Base-by-base conservation (phyloP, 2,113 vertebrate genomes). In the Kobus ellipsiprymnus region DNA sequence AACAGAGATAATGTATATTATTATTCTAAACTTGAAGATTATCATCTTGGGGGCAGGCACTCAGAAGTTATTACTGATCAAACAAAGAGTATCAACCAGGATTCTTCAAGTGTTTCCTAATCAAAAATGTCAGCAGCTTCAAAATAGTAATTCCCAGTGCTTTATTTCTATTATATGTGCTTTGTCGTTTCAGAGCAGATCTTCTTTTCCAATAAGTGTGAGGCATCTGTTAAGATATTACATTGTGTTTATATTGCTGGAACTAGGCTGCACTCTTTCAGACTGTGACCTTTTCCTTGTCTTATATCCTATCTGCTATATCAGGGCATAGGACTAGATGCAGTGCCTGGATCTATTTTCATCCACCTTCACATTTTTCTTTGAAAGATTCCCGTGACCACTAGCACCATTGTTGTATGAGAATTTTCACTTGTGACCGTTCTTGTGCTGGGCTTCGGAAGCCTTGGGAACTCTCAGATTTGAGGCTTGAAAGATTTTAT, bases 21-120 rank as follows among this genome's bases (percentile, higher is more conserved):
- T 2, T 44, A 3, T n/a, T 55, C 57, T 50, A 30, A 48, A 30
- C 36, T 29, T 13, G 16, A 59, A 44, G 23, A 7, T 15, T 21
- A 44, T 25, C 30, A n/a, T 27, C 8, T 1, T 33, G 19, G 5
- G 5, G 5, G 19, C 15, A 2, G 19, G 12, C 6, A 85, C 14
- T 23, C 33, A 50, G 64, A 57, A 29, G 4, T 36, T 9, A 2
- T 87, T 40, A 23, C 2, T 6, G 77, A 78, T 36, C 40, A 91
- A 89, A 55, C 3, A 27, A 7, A 12, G 29, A 52, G 2, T 21
- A 6, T 4, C 25, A 54, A 8, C 40, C 21, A 85, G 83, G 85
- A 62, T 33, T 92, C 16, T 60, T 95, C 29, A 87, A 50, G 74
- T 44, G 36, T 54, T 33, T 64, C 7, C 30, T 77, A 77, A 55